Base-by-base conservation (phyloP, 2,113 vertebrate genomes). In the Hydrochoerus hydrochaeris region DNA sequence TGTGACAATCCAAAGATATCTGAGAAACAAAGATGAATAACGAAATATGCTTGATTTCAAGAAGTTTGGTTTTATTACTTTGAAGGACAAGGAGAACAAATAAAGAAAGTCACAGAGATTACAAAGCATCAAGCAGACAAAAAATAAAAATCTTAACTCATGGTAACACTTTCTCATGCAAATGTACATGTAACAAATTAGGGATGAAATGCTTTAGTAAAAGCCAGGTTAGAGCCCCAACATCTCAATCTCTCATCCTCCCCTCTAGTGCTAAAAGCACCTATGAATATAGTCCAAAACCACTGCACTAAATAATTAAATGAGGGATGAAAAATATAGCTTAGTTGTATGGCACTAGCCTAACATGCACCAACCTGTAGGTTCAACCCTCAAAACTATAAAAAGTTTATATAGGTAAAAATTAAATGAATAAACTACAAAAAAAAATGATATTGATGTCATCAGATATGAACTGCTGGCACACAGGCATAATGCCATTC, bases 161-260 rank as follows among this genome's bases (percentile, higher is more conserved):
- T 44, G 19, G 58, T 65, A 86, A 95, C 24, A 85, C 54, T 86
- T 58, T 30, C 52, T 96, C 52, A 90, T 44, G 3, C 10, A 95
- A 94, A 90, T 88, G n/a, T n/a, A n/a, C n/a, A n/a, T n/a, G n/a
- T 82, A 90, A 85, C 60, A 97, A 93, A 94, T 81, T 54, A 77
- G 57, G 28, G n/a, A 30, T 82, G 19, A 93, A 95, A 93, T 63
- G 44, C 22, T 94, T 78, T 82, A 2, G 5, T 24, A 81, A 85
- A 87, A 95, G 24, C 67, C 57, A 87, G 35, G 0, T 94, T 35
- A 94, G 44, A 71, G 38, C 7, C 28, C 16, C 38, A 78, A 83
- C 77, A 80, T 14, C 5, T 49, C 80, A 92, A 57, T 57, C 57
- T 81, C 32, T 77, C 30, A 78, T 16, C 41, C 6, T 92, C 71